These are phyloP conservation scores for Lathronympha strigana DNA, from an alignment of 2,888 invertebrate genomes.

Conservation along the genomic window DNA sequence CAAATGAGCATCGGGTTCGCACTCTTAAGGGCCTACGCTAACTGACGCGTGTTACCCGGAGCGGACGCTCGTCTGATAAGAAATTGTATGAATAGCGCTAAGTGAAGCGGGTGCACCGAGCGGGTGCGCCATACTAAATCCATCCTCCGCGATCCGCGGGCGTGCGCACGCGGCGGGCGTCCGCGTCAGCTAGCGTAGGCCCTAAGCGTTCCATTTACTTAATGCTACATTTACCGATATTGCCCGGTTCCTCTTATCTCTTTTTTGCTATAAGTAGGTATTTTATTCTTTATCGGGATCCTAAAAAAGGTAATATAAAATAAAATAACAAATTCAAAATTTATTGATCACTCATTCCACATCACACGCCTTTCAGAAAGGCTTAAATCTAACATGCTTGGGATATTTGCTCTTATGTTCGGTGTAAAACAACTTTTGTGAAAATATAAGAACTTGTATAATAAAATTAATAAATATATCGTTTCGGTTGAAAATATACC, in stretches of 20 bases:
- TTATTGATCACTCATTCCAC: constrained; percentile 73
- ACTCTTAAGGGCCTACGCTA: no score
- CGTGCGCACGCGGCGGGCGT: no score
- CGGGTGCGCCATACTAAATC: no score
- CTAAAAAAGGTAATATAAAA: constrained; percentile 10
- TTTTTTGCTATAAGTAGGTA: not conserved
- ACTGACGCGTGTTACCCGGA: no score
- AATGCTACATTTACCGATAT: no score
- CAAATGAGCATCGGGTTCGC: no score
- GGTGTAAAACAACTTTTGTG: not conserved
- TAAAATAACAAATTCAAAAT: constrained; percentile 63
- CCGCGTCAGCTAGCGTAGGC: no score
- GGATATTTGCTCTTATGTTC: constrained; percentile 10
- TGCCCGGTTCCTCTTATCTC: not conserved
- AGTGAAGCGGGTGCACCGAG: no score
- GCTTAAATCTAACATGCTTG: constrained; percentile 47
- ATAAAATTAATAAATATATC: not conserved
- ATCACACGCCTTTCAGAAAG: constrained; percentile 69
- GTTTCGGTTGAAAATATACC: not conserved
- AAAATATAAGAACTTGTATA: not conserved
- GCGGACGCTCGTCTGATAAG: no score
- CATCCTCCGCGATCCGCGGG: no score
- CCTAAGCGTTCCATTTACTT: no score
- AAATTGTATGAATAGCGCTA: no score
- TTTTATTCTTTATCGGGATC: not conserved